Percentiles rank a stretch among this genome's conserved stretches.
phyloP scores from a whole-genome alignment of 1,140 invertebrate species.

The Ips typographus region DNA sequence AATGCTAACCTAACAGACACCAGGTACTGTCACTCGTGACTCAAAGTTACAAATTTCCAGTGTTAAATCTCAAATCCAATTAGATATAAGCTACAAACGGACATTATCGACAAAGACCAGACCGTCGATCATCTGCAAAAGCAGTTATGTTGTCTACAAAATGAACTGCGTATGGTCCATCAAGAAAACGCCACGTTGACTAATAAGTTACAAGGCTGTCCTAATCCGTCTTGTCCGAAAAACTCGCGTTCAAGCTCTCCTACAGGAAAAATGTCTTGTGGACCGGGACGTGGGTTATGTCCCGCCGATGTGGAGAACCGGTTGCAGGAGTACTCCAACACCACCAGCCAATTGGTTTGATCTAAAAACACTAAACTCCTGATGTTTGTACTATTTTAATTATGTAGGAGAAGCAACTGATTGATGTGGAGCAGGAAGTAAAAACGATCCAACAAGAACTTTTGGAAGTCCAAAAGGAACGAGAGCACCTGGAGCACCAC shows the following conservation, averaged over 20 bases:
- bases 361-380: not conserved
- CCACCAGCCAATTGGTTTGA: slow-evolving; percentile 43
- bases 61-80: slow-evolving; percentile 14
- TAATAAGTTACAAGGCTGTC: slow-evolving; percentile 38
- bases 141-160: slow-evolving; percentile 54
- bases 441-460: slow-evolving; percentile 62
- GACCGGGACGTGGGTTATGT: slow-evolving; percentile 41
- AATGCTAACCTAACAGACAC: slow-evolving; percentile 63
- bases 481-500: slow-evolving; percentile 58
- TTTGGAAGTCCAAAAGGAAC: slow-evolving; percentile 59
- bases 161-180: slow-evolving; percentile 50
- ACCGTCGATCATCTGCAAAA: slow-evolving; percentile 54
- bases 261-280: slow-evolving; percentile 41
- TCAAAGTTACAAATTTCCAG: not conserved
- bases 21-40: slow-evolving; percentile 46
- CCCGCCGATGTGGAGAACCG: slow-evolving; percentile 45
- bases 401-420: slow-evolving; percentile 60
- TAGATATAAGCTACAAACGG: slow-evolving; percentile 59
- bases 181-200: slow-evolving; percentile 46
- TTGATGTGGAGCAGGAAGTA: slow-evolving; percentile 63
- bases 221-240: slow-evolving; percentile 23
- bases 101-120: slow-evolving; percentile 54
- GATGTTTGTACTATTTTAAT: not conserved
- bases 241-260: slow-evolving; percentile 24
- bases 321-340: slow-evolving; percentile 47